Evolutionary conservation across 2,797 vertebrate genomes (phyloP), one percentile per base, ranked within the genome.

Genomic region (Enteromius thamalakanensis): DNA sequence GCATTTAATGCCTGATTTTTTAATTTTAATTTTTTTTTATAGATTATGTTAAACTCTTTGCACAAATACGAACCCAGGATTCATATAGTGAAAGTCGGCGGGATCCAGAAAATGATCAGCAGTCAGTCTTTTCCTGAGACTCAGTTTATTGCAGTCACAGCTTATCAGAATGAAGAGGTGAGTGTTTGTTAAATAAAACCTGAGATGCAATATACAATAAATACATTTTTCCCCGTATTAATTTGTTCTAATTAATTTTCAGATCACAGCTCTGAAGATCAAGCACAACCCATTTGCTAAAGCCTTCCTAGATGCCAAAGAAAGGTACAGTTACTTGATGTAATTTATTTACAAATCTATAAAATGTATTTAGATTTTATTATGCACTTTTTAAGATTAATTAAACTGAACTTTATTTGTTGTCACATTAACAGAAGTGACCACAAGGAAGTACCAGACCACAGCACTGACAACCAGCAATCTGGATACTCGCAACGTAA

Each of bases 231-330:
- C 10, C 4, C 21, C 1, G 10, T 64, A n/a, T 32, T 55, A 1
- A 83, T 55, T 23, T 29, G 23, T 12, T 58, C 7, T 65, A 21
- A 58, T 69, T 53, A 4, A 45, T 82, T 45, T 55, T 76, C 88
- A 96, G 95, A 96, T 96, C 45, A 96, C 95, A 17, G 95, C 95
- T 60, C 90, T 95, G 87, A 96, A 96, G 91, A 96, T 95, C 79
- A 95, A 96, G 75, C 95, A 96, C 91, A 96, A 96, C 76, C 95
- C 95, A 0, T 96, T 96, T 77, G 95, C 95, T 0, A 96, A 96
- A 87, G 95, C 95, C 23, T 96, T 96, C 87, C 87, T 96, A 75
- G 95, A 96, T 72, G 95, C 95, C 37, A 96, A 96, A 91, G 95
- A 96, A 84, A 94, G 95, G 95, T 95, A 89, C 8, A 51, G 23